These are phyloP conservation scores for Ficedula albicollis DNA, from an alignment of 2,797 vertebrate genomes.

Conservation along the genomic window DNA sequence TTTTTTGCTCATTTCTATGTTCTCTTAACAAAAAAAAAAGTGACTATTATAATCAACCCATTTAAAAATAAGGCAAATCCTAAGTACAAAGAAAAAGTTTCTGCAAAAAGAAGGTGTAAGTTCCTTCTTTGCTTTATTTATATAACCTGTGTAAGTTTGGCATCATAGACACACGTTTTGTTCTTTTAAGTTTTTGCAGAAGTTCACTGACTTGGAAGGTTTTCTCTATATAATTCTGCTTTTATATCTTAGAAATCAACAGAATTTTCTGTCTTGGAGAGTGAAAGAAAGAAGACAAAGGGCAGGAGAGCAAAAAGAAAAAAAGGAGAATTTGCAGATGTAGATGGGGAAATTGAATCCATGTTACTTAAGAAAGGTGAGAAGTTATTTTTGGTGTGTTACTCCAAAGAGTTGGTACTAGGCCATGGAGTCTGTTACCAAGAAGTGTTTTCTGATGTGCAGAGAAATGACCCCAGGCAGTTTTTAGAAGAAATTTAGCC, in stretches of 20 bases:
- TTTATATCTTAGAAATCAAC: conserved; percentile 70
- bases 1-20: not conserved
- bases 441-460: not conserved
- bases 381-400: not conserved
- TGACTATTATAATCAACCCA: not conserved
- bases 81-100: not conserved
- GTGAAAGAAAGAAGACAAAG: conserved; percentile 76
- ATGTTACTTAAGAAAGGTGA: conserved; percentile 78
- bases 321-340: conserved; percentile 57
- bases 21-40: not conserved
- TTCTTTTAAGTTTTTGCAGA: not conserved
- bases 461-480: not conserved
- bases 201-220: not conserved
- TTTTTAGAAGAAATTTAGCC: not conserved
- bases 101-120: not conserved
- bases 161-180: not conserved
- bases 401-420: not conserved
- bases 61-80: not conserved
- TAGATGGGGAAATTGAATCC: conserved; percentile 73
- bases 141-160: not conserved
- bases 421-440: not conserved
- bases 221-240: not conserved
- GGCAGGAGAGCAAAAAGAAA: conserved; percentile 72
- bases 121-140: not conserved
- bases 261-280: conserved; percentile 77